Conservation (phyloP, 1,140 invertebrate genomes). For the Aphis craccivora region DNA sequence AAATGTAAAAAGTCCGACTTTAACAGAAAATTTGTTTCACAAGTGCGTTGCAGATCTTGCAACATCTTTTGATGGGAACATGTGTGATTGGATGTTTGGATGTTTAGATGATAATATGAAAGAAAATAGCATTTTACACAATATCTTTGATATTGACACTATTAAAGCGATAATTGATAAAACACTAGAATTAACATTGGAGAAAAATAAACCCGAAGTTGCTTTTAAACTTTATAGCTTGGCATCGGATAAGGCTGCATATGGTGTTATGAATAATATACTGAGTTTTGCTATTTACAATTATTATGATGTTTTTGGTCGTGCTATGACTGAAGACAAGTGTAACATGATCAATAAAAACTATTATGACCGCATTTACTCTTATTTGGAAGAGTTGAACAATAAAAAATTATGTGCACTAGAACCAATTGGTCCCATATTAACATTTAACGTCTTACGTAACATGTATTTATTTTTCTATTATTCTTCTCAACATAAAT, state of each 20-base stretch:
- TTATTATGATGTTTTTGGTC: slow-evolving; percentile 15
- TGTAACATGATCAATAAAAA: background rate
- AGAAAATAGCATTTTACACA: background rate
- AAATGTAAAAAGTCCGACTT: background rate
- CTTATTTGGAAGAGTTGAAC: slow-evolving; percentile 19
- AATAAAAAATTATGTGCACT: background rate
- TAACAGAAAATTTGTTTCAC: slow-evolving; percentile 6
- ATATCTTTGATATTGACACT: background rate
- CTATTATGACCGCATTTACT: background rate
- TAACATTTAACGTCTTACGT: background rate
- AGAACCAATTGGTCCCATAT: slow-evolving; percentile 5
- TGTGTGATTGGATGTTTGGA: slow-evolving; percentile 53
- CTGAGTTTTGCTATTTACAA: slow-evolving; percentile 31
- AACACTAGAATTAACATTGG: background rate
- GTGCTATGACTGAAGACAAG: background rate
- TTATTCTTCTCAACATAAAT: background rate
- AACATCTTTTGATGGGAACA: slow-evolving; percentile 44
- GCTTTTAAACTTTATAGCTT: slow-evolving; percentile 19
- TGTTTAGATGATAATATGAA: background rate
- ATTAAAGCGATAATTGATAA: background rate
- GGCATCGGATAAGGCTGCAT: background rate
- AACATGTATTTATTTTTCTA: slow-evolving; percentile 37
- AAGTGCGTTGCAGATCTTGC: slow-evolving; percentile 38
- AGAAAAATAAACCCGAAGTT: slow-evolving; percentile 13
- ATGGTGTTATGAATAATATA: slow-evolving; percentile 21